Percentiles rank a stretch among this genome's conserved stretches.
These are phyloP conservation scores for Cavia porcellus DNA, from an alignment of 2,113 vertebrate species.

Conservation along the genomic window DNA sequence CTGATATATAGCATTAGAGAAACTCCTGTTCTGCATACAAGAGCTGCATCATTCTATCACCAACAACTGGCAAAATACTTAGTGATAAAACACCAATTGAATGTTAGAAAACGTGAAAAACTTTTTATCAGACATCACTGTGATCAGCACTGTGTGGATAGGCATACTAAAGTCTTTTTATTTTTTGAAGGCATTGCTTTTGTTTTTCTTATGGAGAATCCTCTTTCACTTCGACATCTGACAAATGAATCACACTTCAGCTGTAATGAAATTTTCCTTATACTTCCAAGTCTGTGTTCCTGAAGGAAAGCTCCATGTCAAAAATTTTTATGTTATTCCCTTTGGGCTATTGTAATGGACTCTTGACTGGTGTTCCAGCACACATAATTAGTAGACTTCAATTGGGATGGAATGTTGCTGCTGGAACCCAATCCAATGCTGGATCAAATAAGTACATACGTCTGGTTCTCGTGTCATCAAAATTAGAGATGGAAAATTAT, in stretches of 20 bases:
- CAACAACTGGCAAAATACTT: neutral
- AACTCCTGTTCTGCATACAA: neutral
- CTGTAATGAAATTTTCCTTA: constrained; percentile 61
- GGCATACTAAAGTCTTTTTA: neutral
- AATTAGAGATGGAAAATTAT: constrained; percentile 77
- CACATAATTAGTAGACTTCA: constrained; percentile 53
- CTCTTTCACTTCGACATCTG: constrained; percentile 33
- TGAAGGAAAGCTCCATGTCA: constrained; percentile 58
- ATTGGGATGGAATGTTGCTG: constrained; percentile 59
- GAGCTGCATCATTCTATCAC: neutral
- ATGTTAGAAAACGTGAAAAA: neutral
- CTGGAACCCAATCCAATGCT: constrained; percentile 58
- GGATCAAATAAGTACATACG: constrained; percentile 68
- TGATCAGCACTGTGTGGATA: neutral
- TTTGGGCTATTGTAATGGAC: constrained; percentile 64
- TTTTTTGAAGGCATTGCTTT: neutral
- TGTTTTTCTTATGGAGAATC: constrained; percentile 41
- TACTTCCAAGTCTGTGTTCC: constrained; percentile 51
- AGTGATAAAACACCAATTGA: neutral
- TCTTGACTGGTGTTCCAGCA: constrained; percentile 69
- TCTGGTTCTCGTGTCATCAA: constrained; percentile 72
- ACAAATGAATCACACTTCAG: constrained; percentile 55
- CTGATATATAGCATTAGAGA: neutral
- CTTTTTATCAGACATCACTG: neutral
- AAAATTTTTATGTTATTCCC: constrained; percentile 59